Percentiles rank a stretch among this genome's conserved stretches.
These are phyloP conservation scores for Holotrichia oblita DNA, from an alignment of 1,140 invertebrate genomes.

Conservation along the genomic window DNA sequence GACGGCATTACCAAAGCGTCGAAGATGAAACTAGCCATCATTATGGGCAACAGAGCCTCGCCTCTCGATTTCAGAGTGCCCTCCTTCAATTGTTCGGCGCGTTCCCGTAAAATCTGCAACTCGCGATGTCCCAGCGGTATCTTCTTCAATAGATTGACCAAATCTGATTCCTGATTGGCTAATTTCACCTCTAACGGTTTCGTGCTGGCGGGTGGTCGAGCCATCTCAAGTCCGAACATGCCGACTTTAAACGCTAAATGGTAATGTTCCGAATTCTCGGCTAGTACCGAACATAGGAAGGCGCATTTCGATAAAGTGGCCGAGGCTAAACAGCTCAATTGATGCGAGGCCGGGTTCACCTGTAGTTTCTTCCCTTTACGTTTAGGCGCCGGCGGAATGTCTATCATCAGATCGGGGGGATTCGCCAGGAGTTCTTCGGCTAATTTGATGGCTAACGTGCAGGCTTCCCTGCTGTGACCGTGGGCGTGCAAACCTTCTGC, in stretches of 20 bases:
- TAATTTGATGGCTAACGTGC: slow-evolving; percentile 85
- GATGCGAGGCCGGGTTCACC: slow-evolving; percentile 85
- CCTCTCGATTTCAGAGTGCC: slow-evolving; percentile 87
- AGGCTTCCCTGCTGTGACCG: slow-evolving; percentile 91
- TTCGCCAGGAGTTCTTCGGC: slow-evolving; percentile 90
- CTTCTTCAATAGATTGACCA: slow-evolving; percentile 88
- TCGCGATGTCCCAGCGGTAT: slow-evolving; percentile 87
- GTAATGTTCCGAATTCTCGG: slow-evolving; percentile 91
- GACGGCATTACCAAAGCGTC: slow-evolving; percentile 85
- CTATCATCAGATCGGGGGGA: slow-evolving; percentile 90
- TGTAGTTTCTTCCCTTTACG: slow-evolving; percentile 78
- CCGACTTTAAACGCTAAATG: slow-evolving; percentile 94
- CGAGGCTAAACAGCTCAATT: slow-evolving; percentile 87
- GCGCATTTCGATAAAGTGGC: slow-evolving; percentile 93
- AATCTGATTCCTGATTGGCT: slow-evolving; percentile 94
- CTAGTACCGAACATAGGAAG: slow-evolving; percentile 90
- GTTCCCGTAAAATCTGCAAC: slow-evolving; percentile 82
- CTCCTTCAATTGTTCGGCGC: slow-evolving; percentile 86
- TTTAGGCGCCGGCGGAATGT: slow-evolving; percentile 74
- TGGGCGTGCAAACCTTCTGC: slow-evolving; percentile 96
- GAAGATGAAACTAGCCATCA: slow-evolving; percentile 93
- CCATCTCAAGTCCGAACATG: slow-evolving; percentile 94
- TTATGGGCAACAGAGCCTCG: slow-evolving; percentile 91
- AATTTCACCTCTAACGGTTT: slow-evolving; percentile 94
- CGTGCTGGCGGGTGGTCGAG: slow-evolving; percentile 93